Conservation (phyloP, 2,113 vertebrate genomes). For the Coregonus clupeaformis region DNA sequence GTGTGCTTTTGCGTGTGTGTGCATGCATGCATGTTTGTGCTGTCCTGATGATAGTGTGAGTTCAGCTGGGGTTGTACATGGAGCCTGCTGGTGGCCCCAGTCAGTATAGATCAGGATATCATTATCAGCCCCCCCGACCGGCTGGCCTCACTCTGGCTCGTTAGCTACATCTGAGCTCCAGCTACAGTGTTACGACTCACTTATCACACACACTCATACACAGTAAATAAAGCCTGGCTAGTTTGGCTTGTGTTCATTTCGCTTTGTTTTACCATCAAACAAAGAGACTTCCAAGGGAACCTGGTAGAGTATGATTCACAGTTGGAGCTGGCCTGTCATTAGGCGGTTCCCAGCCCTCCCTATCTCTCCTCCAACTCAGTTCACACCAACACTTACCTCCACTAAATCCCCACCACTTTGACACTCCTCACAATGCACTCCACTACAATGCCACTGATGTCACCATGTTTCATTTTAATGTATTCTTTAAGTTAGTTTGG, state of each 20-base stretch:
- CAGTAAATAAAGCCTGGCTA: neutral
- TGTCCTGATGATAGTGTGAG: too few species aligned
- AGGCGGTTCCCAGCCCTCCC: slow-evolving; percentile 65
- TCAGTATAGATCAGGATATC: neutral
- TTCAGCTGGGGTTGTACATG: neutral
- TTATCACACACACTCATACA: neutral
- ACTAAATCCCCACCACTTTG: neutral
- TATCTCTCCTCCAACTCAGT: slow-evolving; percentile 34
- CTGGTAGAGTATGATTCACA: slow-evolving; percentile 61
- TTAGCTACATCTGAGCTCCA: neutral
- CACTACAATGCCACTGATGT: neutral
- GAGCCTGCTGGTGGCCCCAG: neutral
- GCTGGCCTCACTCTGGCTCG: neutral
- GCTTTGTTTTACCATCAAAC: slow-evolving; percentile 64
- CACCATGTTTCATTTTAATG: too few species aligned
- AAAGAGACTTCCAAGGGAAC: slow-evolving; percentile 54
- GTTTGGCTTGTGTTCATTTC: slow-evolving; percentile 2
- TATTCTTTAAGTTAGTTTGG: too few species aligned
- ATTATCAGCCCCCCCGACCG: slow-evolving; percentile 2
- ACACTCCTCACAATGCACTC: neutral
- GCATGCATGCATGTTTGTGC: neutral
- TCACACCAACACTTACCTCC: slow-evolving; percentile 15
- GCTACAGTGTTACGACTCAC: neutral
- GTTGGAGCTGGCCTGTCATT: slow-evolving; percentile 62
- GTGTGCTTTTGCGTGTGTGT: neutral